phyloP scores from a whole-genome alignment of 2,113 vertebrate genomes.

The Illadopsis cleaveri region DNA sequence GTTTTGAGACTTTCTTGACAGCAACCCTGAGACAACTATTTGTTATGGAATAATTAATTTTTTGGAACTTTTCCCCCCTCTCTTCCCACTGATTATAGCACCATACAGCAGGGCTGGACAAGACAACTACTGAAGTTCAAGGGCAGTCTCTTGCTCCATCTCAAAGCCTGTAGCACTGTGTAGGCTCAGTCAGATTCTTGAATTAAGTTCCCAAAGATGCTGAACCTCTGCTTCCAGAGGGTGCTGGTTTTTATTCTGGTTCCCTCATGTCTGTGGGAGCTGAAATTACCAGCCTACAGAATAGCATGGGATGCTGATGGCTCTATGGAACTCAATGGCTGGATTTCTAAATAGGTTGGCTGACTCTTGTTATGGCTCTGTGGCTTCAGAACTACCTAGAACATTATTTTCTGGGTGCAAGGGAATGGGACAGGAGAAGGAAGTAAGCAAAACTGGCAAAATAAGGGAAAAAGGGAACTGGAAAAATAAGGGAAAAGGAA shows the following conservation, averaged over 20 bases:
- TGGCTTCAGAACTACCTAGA: not conserved
- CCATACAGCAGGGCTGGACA: not conserved
- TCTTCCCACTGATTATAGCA: not conserved
- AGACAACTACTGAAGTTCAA: not conserved
- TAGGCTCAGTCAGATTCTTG: not conserved
- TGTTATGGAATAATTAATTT: not conserved
- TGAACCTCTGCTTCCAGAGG: too few species aligned
- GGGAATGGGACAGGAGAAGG: not conserved
- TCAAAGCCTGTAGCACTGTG: not conserved
- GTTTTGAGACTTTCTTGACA: not conserved
- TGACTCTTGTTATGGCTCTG: not conserved
- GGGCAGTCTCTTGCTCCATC: not conserved
- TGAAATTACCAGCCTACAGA: not conserved
- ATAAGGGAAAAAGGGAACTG: not conserved
- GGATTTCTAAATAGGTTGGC: not conserved
- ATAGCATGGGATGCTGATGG: not conserved
- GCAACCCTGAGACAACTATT: not conserved
- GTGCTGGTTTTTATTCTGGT: not conserved
- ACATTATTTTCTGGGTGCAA: not conserved
- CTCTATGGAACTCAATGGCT: not conserved
- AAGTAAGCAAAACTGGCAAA: not conserved
- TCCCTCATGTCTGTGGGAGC: not conserved
- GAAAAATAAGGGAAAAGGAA: not conserved
- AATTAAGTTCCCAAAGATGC: not conserved
- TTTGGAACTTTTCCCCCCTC: not conserved